Evolutionary conservation across 2,113 vertebrate species (phyloP), one percentile per base, ranked within the genome.

Genomic region (Crotalus horridus): DNA sequence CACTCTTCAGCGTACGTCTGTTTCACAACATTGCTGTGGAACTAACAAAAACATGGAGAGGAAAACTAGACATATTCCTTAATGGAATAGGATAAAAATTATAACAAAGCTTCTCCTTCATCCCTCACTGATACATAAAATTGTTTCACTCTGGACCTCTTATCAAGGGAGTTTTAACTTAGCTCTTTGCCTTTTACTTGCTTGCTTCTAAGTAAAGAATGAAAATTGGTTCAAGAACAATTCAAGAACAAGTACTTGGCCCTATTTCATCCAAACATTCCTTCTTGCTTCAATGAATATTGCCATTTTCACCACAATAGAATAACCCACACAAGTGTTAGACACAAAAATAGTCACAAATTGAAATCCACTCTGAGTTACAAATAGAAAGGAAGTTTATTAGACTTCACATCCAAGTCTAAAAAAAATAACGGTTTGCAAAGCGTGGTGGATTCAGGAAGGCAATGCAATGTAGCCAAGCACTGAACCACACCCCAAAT

Each of bases 191-290:
- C 24, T 26, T 64, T 64, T 29, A 15, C 29, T n/a, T 64, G 87
- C 51, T 56, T 1, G 2, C 7, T 26, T 3, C 8, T 26, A 90
- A 29, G 24, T 20, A 29, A 90, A 20, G 13, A 64, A 26, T 46
- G 55, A 64, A 48, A 12, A 89, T 8, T 61, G 39, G 4, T 55
- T 54, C 51, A 74, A 17, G 33, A 39, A 20, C 15, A 51, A 51
- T 51, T 51, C 48, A 8, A 51, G 48, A 51, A 8, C 98, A 97
- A 98, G 99, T 99, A 95, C 21, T 87, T 29, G 9, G 2, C 24
- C 33, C 10, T 59, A 43, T 4, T 88, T 24, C 21, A 85, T 26
- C 20, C 53, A 74, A 53, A 33, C 3, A 20, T n/a, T 88, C 43
- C 0, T 1, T 53, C 56, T 92, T 9, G 4, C 43, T 94, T 94